A percentile compares a stretch with the other conserved stretches of the same genome.
Conservation (phyloP, 2,888 invertebrate genomes). For the Amiota communis region DNA sequence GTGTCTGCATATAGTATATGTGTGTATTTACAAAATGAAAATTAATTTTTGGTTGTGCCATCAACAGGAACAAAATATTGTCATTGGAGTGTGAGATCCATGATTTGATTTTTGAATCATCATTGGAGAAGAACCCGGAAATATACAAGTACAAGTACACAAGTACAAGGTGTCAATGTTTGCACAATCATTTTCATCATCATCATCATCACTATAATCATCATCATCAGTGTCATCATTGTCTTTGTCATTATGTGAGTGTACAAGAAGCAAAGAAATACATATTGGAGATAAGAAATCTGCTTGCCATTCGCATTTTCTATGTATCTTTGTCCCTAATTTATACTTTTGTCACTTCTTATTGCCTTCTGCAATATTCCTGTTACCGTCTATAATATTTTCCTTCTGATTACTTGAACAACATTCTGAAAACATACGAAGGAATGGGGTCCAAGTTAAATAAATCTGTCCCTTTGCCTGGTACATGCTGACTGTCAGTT, state of each 20-base stretch:
- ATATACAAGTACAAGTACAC: too few species aligned
- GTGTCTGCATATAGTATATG: background rate
- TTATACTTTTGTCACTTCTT: background rate
- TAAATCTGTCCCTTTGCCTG: too few species aligned
- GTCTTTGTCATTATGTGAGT: too few species aligned
- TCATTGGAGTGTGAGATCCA: background rate
- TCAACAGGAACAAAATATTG: constrained; percentile 21
- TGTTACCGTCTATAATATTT: background rate
- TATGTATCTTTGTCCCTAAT: background rate
- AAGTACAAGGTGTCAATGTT: constrained; percentile 26
- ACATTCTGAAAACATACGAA: too few species aligned
- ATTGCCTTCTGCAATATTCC: too few species aligned
- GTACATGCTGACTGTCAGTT: too few species aligned
- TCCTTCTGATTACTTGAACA: background rate
- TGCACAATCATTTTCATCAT: constrained; percentile 27
- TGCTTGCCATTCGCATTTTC: constrained; percentile 17
- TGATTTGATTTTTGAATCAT: too few species aligned
- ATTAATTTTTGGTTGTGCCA: constrained; percentile 62
- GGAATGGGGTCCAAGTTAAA: too few species aligned
- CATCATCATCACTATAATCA: too few species aligned
- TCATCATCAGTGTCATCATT: too few species aligned
- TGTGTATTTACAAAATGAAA: constrained; percentile 53
- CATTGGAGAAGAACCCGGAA: too few species aligned
- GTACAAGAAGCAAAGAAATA: too few species aligned
- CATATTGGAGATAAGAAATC: constrained; percentile 38